Base-by-base conservation (phyloP, 2,888 invertebrate species). In the Lamellibrachia satsuma region DNA sequence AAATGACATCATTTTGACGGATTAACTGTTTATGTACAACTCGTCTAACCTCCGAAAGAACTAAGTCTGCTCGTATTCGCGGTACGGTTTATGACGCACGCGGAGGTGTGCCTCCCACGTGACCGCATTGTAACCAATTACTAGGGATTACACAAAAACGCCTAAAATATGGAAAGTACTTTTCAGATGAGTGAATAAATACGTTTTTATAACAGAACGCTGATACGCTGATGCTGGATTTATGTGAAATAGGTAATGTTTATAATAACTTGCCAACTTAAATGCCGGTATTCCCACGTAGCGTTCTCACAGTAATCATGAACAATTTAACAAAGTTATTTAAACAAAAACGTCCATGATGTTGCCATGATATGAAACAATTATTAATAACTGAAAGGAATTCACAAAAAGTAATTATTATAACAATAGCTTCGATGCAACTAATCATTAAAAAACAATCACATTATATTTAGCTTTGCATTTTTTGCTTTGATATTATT, bases 71-170 rank as follows among this genome's bases (percentile, higher is more conserved):
- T 15, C 22, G 75, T 75, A 75, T 75, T 75, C 75, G 75, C 11
- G 75, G 75, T n/a, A 75, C 75, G 22, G 75, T 75, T 75, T 75
- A 75, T 75, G 75, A 75, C 75, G 75, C 75, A 75, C n/a, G 75
- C 75, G 75, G 75, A 75, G 75, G 75, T 75, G 75, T 75, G 75
- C 75, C 75, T 75, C 75, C 22, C 75, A 75, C 75, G 75, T 75
- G 75, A 75, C 75, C 75, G n/a, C n/a, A 75, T 75, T 75, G 22
- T 75, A 75, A 75, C 75, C 75, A 75, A 75, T 75, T 75, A 75
- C 75, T 75, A 22, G 15, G 75, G 75, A 75, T 75, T 75, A 75
- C 75, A 75, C 57, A 75, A 75, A 75, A 75, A 75, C 75, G 75
- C 22, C 22, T 75, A 75, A 75, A 15, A 75, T 6, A 22, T 75